These are phyloP conservation scores for Chamaea fasciata DNA, from an alignment of 2,113 vertebrate genomes.

Conservation along the genomic window DNA sequence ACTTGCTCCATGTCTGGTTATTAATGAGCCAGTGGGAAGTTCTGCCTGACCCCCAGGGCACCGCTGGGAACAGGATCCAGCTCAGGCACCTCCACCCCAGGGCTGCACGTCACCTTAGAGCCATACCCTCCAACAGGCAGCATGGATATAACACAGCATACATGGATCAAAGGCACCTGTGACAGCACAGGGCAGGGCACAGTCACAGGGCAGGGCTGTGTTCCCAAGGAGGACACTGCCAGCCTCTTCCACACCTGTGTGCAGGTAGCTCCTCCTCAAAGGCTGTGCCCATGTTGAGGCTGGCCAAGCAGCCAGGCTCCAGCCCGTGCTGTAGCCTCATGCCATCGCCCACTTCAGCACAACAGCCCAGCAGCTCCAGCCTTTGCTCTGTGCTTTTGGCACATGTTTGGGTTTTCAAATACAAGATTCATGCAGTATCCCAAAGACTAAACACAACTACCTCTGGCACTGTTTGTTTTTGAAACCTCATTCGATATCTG, in stretches of 20 bases:
- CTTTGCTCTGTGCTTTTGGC: not conserved
- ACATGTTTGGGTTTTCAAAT: not conserved
- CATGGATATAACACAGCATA: accelerated
- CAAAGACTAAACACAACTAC: not conserved
- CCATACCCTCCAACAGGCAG: not conserved
- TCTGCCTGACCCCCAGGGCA: not conserved
- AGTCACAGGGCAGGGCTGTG: accelerated
- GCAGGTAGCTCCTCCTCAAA: not conserved
- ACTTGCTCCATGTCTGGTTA: not conserved
- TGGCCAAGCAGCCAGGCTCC: accelerated
- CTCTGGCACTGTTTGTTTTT: not conserved
- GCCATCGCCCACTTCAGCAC: not conserved
- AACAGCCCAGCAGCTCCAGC: not conserved
- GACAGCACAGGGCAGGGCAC: not conserved
- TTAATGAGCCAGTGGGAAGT: not conserved
- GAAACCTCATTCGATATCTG: not conserved
- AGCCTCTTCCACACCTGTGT: accelerated
- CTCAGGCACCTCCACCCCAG: not conserved
- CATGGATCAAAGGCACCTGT: accelerated
- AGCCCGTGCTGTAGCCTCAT: accelerated
- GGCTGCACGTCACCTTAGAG: not conserved
- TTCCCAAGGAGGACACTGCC: not conserved
- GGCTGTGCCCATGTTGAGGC: accelerated
- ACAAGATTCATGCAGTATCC: not conserved
- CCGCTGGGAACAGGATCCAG: not conserved